Evolutionary conservation across 2,113 vertebrate genomes (phyloP).

Genomic region (Ia io): DNA sequence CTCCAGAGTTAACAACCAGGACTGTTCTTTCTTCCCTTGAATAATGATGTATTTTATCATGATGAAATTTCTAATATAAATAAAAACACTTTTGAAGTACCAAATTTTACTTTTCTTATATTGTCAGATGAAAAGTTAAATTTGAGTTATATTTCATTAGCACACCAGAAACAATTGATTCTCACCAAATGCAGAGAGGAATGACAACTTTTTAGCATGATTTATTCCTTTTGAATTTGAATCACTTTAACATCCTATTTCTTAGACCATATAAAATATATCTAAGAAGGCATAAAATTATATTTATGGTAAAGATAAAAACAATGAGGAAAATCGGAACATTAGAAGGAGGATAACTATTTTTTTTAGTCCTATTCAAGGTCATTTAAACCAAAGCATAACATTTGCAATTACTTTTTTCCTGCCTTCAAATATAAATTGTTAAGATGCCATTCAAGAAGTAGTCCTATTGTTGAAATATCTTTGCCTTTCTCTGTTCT

Average conservation of each 20-base stretch:
- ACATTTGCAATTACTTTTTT: not conserved
- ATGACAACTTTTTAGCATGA: not conserved
- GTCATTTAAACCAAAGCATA: not conserved
- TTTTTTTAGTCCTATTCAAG: not conserved
- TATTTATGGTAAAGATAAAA: not conserved
- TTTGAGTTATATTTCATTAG: not conserved
- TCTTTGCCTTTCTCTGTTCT: not conserved
- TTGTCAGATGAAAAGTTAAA: not conserved
- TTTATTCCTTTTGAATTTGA: not conserved
- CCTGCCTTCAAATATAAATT: not conserved
- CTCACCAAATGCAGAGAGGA: not conserved
- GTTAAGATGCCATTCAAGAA: not conserved
- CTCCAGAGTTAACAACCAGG: not conserved
- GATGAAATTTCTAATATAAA: not conserved
- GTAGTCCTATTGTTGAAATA: not conserved
- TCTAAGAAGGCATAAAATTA: not conserved
- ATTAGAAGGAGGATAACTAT: not conserved
- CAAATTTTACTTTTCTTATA: not conserved
- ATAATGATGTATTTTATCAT: not conserved
- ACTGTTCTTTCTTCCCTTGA: not conserved
- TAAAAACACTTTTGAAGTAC: not conserved
- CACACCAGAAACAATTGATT: not conserved
- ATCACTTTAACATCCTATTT: not conserved
- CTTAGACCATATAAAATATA: not conserved
- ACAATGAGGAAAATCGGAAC: not conserved